Base-by-base conservation (phyloP, 2,888 invertebrate species). In the Tenthredo mesomela region DNA sequence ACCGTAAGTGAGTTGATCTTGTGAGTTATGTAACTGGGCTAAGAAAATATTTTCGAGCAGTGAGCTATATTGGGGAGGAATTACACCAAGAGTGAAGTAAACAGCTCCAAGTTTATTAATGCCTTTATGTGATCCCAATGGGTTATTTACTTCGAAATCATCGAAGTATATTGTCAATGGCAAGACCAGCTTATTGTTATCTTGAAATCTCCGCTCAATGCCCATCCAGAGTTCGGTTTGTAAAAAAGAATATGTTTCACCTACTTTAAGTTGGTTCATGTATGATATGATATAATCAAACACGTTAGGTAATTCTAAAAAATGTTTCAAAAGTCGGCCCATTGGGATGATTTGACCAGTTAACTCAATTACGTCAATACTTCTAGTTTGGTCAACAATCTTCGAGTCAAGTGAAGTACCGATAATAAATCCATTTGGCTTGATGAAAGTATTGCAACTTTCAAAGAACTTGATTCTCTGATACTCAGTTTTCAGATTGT, bases 91-190 rank as follows among this genome's bases (percentile, higher is more conserved):
- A 25, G 86, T 70, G 80, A 85, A 87, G 58, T 88, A 87, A 15
- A 86, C 67, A 25, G 85, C 88, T 3, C 88, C 85, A 37, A 89
- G 85, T 75, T 89, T 88, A 73, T 89, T 83, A 70, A 86, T 77
- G 71, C 86, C 84, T 71, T 54, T 70, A 40, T 86, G 86, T 43
- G 86, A 84, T n/a, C 86, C 87, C 21, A 88, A 77, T 10, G 86
- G 85, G 67, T 89, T 88, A 70, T 88, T 88, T 10, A 89, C 87
- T 82, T 88, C 87, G 43, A 88, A 84, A 40, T 89, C 88, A 50
- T 88, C 88, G 54, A 86, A 87, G 82, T 84, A 88, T 10, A 88
- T 12, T 25, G 84, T 70, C 7, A 88, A 21, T 7, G 86, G 85
- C 40, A 87, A 67, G 18, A 87, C 86, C 50, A 85, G 18, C 71